Evolutionary conservation across 2,797 vertebrate species (phyloP), one percentile per base, ranked within the genome.

Genomic region (Smutsia gigantea): DNA sequence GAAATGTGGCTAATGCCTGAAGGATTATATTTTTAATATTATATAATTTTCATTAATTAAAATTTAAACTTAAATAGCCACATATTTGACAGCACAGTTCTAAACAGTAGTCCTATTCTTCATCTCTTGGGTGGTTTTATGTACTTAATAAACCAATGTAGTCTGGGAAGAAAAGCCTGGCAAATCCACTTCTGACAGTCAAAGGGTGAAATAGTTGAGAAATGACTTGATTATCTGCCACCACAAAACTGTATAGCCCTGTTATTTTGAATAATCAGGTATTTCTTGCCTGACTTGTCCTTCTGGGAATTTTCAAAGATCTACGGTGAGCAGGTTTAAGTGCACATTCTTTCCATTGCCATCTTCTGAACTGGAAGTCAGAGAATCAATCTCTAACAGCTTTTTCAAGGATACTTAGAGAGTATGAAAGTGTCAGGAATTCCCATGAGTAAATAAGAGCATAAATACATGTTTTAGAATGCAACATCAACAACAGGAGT

Each of bases 231-330:
- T 17, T 77, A 66, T 46, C 84, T 42, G 53, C n/a, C 51, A 71
- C 57, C 55, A 78, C 46, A 83, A 39, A 90, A 55, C 39, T 21
- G 23, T 59, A 12, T 1, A 49, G 68, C 14, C 37, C 10, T 7
- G 2, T 37, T 34, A 69, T 37, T 59, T 66, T 55, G 69, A 46
- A 89, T 59, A 12, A 77, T 63, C 31, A 85, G 63, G 49, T 51
- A 74, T 68, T 81, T 92, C 78, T 89, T 18, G 21, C 49, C 94
- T 78, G 68, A 68, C 49, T 90, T 81, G 29, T 68, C 82, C 74
- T 93, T 83, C 79, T 51, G n/a, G 75, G 79, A 61, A 91, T 84
- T 90, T 86, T 75, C 42, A 42, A 61, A 66, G 82, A 61, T 5
- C 4, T 9, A 59, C 4, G 57, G 42, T 74, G 46, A 69, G n/a